Conservation (phyloP, 2,888 invertebrate genomes). For the Drosophila multiciliata region DNA sequence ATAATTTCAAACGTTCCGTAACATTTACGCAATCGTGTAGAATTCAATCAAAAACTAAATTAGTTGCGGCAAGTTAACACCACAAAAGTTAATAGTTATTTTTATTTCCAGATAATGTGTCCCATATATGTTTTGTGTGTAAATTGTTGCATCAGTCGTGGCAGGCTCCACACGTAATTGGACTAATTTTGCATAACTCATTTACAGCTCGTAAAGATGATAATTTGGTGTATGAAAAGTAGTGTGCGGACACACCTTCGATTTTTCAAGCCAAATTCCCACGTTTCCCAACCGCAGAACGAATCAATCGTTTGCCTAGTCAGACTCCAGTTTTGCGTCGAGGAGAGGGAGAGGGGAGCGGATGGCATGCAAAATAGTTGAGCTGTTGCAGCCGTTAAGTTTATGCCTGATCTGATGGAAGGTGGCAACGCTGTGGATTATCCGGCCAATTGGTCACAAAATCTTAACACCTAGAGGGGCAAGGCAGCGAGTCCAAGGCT, state of each 20-base stretch:
- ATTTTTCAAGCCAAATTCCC: conserved; percentile 75
- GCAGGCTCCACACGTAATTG: conserved; percentile 45
- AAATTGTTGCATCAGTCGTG: conserved; percentile 30
- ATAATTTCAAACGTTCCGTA: neutral
- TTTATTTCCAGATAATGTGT: conserved; percentile 24
- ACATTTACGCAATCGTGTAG: neutral
- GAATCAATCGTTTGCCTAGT: conserved; percentile 76
- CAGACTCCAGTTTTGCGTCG: conserved; percentile 18
- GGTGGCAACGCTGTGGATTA: conserved; percentile 45
- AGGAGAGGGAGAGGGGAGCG: conserved; percentile 8
- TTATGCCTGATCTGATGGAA: conserved; percentile 7
- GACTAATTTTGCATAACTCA: conserved; percentile 63
- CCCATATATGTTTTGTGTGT: neutral
- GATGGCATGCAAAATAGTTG: conserved; percentile 58
- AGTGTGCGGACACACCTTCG: conserved; percentile 76
- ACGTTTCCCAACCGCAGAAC: conserved; percentile 72
- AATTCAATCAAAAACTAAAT: neutral
- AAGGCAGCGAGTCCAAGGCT: conserved; percentile 47
- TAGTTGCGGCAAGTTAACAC: conserved; percentile 29
- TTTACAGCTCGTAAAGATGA: conserved; percentile 69
- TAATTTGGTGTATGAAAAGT: conserved; percentile 64
- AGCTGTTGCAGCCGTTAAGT: conserved; percentile 50
- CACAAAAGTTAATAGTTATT: conserved; percentile 28
- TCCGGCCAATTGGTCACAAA: conserved; percentile 75
- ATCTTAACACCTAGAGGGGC: conserved; percentile 81